Conservation (phyloP, 2,888 invertebrate genomes). For the Stenodema calcarata region DNA sequence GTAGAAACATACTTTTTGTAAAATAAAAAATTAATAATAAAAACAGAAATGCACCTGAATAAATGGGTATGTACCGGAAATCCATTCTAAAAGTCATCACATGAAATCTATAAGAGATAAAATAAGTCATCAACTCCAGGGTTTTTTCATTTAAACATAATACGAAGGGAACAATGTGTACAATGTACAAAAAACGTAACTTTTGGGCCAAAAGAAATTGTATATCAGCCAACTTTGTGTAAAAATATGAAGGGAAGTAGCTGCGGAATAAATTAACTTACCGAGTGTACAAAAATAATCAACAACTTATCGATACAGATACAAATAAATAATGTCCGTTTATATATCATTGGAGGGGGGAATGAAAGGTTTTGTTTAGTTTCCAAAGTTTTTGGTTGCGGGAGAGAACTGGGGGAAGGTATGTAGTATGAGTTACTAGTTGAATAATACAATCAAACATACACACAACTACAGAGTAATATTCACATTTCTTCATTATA, state of each 20-base stretch:
- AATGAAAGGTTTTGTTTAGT: background rate
- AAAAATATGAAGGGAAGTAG: background rate
- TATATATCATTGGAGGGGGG: background rate
- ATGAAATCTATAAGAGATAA: background rate
- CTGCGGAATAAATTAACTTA: conserved; percentile 22
- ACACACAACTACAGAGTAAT: conserved; percentile 15
- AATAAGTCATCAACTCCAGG: background rate
- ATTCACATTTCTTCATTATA: conserved; percentile 15
- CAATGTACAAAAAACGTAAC: background rate
- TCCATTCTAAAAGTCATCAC: background rate
- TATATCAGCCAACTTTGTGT: background rate
- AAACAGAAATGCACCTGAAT: conserved; percentile 20
- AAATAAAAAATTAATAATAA: background rate
- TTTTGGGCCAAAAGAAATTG: no score
- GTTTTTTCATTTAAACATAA: background rate
- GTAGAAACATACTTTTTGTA: background rate
- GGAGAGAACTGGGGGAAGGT: background rate
- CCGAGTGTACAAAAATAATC: conserved; percentile 28
- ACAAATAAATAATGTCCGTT: conserved; percentile 31
- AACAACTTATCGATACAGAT: conserved; percentile 34
- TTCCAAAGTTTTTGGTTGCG: background rate
- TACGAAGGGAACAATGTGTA: background rate
- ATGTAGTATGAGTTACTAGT: conserved; percentile 17
- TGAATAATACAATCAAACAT: conserved; percentile 19
- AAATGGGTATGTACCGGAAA: conserved; percentile 29